Conservation (phyloP, 2,113 vertebrate species). For the Takifugu bimaculatus region DNA sequence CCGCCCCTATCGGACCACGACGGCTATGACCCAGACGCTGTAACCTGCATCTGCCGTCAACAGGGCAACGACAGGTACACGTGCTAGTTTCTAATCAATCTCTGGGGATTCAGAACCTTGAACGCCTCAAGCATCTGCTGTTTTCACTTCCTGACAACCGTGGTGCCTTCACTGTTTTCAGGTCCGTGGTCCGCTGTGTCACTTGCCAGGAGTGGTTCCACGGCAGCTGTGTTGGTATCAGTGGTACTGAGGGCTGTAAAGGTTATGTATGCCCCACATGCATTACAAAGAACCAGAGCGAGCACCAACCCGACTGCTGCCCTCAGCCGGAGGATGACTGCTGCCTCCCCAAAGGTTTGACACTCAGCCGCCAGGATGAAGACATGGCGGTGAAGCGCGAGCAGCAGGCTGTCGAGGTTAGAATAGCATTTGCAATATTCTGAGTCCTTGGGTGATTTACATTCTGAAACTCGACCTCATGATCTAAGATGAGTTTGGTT, state of each 20-base stretch:
- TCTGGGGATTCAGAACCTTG: conserved; percentile 25
- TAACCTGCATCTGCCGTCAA: conserved; percentile 88
- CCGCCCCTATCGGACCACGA: conserved; percentile 71
- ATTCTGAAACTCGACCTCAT: conserved; percentile 5
- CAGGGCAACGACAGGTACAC: conserved; percentile 86
- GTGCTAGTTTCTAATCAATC: conserved; percentile 7
- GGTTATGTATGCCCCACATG: conserved; percentile 89
- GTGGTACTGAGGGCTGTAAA: conserved; percentile 77
- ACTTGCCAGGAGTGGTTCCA: conserved; percentile 93
- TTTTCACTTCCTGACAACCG: conserved; percentile 38
- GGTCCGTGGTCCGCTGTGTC: conserved; percentile 95
- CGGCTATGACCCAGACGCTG: conserved; percentile 76
- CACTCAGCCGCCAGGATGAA: conserved; percentile 68
- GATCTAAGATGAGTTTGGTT: conserved; percentile 46
- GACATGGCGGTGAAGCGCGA: conserved; percentile 74
- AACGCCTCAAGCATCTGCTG: conserved; percentile 13
- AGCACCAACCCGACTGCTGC: conserved; percentile 43
- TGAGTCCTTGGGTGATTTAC: conserved; percentile 6
- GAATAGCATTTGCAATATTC: conserved; percentile 34
- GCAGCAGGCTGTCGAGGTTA: conserved; percentile 80
- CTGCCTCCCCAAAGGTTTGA: conserved; percentile 59
- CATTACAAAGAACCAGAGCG: conserved; percentile 74
- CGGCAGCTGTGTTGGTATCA: conserved; percentile 88
- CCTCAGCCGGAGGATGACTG: conserved; percentile 44
- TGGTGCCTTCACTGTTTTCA: conserved; percentile 50